A percentile compares a stretch with the other conserved stretches of the same genome.
Conservation (phyloP, 2,797 vertebrate species). For the Gymnothorax reevesii region DNA sequence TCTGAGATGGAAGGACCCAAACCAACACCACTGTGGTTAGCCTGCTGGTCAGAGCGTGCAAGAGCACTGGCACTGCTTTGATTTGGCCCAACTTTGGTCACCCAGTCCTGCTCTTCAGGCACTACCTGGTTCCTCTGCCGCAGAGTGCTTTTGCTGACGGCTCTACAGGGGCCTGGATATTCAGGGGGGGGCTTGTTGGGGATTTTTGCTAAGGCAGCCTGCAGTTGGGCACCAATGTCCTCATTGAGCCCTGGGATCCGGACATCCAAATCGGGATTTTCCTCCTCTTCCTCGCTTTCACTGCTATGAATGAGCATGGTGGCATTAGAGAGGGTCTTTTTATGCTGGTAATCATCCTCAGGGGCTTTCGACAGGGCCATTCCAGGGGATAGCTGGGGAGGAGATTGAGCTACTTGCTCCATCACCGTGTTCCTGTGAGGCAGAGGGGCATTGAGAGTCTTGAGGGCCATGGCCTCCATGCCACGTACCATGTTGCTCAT, state of each 20-base stretch:
- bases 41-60: constrained; percentile 83
- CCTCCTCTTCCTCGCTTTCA: constrained; percentile 87
- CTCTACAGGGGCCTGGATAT: constrained; percentile 88
- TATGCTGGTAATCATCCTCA: constrained; percentile 81
- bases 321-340: constrained; percentile 90
- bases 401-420: constrained; percentile 80
- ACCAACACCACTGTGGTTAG: constrained; percentile 74
- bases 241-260: constrained; percentile 80
- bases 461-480: constrained; percentile 84
- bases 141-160: constrained; percentile 75
- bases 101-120: constrained; percentile 66
- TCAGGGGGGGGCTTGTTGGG: constrained; percentile 95
- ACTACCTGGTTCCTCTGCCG: constrained; percentile 62
- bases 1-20: constrained; percentile 94
- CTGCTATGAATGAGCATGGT: constrained; percentile 98
- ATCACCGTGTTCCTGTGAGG: constrained; percentile 84
- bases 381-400: constrained; percentile 64
- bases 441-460: constrained; percentile 80
- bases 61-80: constrained; percentile 69
- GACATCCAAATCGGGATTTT: constrained; percentile 74
- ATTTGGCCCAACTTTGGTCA: constrained; percentile 70
- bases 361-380: constrained; percentile 68
- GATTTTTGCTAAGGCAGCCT: constrained; percentile 91
- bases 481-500: constrained; percentile 83
- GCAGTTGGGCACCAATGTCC: constrained; percentile 86